Conservation (phyloP, 1,140 invertebrate species). For the Conus betulinus region DNA sequence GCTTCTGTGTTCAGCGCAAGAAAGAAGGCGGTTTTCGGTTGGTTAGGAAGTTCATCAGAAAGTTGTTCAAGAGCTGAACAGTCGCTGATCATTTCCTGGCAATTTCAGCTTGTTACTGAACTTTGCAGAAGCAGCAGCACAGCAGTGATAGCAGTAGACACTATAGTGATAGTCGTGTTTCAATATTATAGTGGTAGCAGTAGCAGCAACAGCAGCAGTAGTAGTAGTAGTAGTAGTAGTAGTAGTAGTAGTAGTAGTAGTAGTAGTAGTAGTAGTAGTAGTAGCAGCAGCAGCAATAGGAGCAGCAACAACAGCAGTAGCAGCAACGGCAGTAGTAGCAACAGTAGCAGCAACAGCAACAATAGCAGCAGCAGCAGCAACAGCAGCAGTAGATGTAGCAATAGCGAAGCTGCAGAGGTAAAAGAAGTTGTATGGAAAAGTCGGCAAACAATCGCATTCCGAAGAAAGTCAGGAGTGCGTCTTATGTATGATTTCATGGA, state of each 20-base stretch:
- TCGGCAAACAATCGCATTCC: too few relatives aligned
- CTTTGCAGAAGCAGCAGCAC: too few relatives aligned
- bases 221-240: conserved; percentile 33
- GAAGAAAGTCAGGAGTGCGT: too few relatives aligned
- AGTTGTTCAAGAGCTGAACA: too few relatives aligned
- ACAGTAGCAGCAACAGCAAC: not conserved
- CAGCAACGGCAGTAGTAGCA: conserved; percentile 19
- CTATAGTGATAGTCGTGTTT: conserved; percentile 18
- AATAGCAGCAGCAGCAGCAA: conserved; percentile 22
- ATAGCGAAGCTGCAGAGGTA: not conserved
- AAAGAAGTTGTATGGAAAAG: too few relatives aligned
- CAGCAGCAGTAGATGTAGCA: conserved; percentile 31
- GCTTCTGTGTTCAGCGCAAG: too few relatives aligned
- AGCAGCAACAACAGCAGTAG: not conserved
- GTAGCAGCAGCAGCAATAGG: not conserved
- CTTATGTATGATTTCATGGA: too few relatives aligned
- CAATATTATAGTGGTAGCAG: conserved; percentile 21
- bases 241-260: conserved; percentile 14
- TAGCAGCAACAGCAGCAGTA: conserved; percentile 21
- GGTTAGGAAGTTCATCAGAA: too few relatives aligned
- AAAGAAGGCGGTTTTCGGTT: too few relatives aligned
- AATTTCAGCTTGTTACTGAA: too few relatives aligned
- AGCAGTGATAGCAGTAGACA: conserved; percentile 9
- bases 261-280: conserved; percentile 9
- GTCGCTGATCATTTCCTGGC: too few relatives aligned